Conservation (phyloP, 2,888 invertebrate genomes). For the Nomada ferruginata region DNA sequence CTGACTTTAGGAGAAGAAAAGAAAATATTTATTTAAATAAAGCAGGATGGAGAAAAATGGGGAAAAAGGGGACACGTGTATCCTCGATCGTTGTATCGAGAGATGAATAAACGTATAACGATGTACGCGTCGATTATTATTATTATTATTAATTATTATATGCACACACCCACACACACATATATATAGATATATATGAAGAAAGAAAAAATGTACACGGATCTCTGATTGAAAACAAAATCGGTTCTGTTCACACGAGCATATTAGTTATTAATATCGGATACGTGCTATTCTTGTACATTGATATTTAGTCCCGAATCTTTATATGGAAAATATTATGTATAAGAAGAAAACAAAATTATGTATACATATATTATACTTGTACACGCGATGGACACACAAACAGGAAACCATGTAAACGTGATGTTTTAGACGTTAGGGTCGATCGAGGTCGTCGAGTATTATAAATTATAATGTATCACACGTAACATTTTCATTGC, state of each 20-base stretch:
- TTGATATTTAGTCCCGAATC: conserved; percentile 58
- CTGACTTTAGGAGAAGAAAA: neutral
- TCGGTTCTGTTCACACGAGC: conserved; percentile 48
- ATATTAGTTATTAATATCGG: conserved; percentile 38
- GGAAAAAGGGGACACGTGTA: neutral
- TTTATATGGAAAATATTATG: conserved; percentile 47
- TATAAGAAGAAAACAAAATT: conserved; percentile 17
- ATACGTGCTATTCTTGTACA: conserved; percentile 60
- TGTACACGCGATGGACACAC: conserved; percentile 8
- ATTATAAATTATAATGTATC: conserved; percentile 29
- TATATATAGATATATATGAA: conserved; percentile 1
- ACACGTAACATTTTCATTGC: conserved; percentile 10
- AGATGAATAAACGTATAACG: neutral
- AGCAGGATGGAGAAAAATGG: too few species aligned
- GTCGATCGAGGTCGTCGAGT: conserved; percentile 33
- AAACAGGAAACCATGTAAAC: neutral
- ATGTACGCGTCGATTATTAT: conserved; percentile 30
- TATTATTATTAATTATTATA: conserved; percentile 12
- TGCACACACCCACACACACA: neutral
- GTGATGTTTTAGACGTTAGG: conserved; percentile 34
- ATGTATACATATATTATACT: conserved; percentile 30
- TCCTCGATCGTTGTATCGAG: neutral
- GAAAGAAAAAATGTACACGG: conserved; percentile 10
- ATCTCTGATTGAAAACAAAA: conserved; percentile 21
- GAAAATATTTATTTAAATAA: conserved; percentile 38